Base-by-base conservation (phyloP, 1,140 invertebrate species). In the Apis laboriosa region DNA sequence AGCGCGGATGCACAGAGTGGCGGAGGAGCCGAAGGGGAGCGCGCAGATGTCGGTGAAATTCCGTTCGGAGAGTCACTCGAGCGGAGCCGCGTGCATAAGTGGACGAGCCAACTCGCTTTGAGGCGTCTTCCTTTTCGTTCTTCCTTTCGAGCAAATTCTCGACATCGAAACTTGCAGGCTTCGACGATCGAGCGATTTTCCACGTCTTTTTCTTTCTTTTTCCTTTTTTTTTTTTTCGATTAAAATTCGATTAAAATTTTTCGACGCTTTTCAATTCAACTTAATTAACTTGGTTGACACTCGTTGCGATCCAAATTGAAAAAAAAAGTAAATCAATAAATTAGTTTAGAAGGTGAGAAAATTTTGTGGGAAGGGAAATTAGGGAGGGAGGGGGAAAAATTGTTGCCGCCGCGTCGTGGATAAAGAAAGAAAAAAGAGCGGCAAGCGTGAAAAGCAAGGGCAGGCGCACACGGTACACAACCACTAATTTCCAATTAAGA, bases 401-500 rank as follows among this genome's bases (percentile, higher is more conserved):
- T 43, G 34, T 43, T 43, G 34, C 34, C 5, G 34, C 34, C 0
- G 34, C 4, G 5, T 43, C 2, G 34, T 43, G 34, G 34, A 43
- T 43, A 43, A 43, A 7, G 34, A 43, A 43, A 7, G 34, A 43
- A 43, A 43, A 43, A 5, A 43, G 5, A 43, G 34, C 34, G 28
- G 55, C 19, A 73, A 9, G 64, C 64, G 53, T 72, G 53, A 49
- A 55, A 72, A 61, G 21, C 68, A 53, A 49, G 17, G n/a, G 24
- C 53, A 58, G 61, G 9, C 84, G 58, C 63, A 11, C 84, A 64
- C 67, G 83, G 74, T 88, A 89, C 79, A 84, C 86, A 93, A 92
- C 91, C 92, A 93, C 94, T 94, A 94, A 92, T 92, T 93, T 92
- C 90, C 92, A 94, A 94, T 94, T 94, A 94, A 93, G 92, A 92